Conservation (phyloP, 37 sponge, comb jelly and placozoan genomes). For the Lycopodina hypogea region DNA sequence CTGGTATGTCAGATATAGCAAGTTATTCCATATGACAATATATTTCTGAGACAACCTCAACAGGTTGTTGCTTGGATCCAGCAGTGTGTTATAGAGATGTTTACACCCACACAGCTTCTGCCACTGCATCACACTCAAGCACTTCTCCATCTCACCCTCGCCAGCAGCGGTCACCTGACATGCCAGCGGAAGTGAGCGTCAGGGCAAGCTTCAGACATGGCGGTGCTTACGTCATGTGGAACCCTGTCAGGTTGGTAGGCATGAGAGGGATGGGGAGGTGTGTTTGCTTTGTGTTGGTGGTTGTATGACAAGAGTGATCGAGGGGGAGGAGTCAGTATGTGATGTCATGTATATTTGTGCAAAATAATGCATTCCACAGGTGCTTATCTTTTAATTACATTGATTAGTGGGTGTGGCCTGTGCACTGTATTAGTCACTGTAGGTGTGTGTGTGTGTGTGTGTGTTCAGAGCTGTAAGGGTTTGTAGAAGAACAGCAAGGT, state of each 20-base stretch:
- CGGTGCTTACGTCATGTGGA: slow-evolving; percentile 54
- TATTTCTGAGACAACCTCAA: too few species aligned
- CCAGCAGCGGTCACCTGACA: slow-evolving; percentile 1
- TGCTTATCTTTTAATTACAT: background rate
- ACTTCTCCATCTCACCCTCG: background rate
- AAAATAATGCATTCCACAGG: too few species aligned
- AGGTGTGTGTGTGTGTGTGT: background rate
- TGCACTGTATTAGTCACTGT: background rate
- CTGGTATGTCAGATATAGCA: too few species aligned
- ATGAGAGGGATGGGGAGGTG: background rate
- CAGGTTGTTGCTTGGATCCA: too few species aligned
- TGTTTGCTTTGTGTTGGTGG: too few species aligned
- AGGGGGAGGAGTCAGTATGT: too few species aligned
- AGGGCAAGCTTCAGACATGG: slow-evolving; percentile 32
- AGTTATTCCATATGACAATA: too few species aligned
- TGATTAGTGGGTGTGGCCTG: background rate
- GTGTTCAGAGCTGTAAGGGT: background rate
- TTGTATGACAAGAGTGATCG: too few species aligned
- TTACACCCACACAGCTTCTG: too few species aligned
- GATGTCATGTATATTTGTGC: too few species aligned
- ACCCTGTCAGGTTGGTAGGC: slow-evolving; percentile 56
- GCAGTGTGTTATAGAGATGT: too few species aligned
- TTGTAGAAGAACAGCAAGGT: too few species aligned
- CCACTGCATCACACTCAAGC: background rate
- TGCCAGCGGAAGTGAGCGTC: background rate